Conservation (phyloP, 2,797 vertebrate species). For the Rhinella marina region DNA sequence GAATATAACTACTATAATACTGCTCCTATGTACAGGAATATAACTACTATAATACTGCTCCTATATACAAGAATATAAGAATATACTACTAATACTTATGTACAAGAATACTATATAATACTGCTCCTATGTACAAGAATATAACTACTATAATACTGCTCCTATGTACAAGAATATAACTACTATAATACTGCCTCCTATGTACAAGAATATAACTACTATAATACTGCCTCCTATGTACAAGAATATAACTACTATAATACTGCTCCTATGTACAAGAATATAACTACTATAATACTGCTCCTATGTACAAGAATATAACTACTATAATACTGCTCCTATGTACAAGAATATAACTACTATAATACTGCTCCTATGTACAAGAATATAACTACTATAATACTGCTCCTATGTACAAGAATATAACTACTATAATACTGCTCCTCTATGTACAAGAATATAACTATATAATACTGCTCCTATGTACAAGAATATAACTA, state of each 20-base stretch:
- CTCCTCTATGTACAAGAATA: background rate
- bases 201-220: background rate
- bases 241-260: background rate
- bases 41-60: background rate
- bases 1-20: background rate
- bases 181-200: background rate
- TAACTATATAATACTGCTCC: too few relatives aligned
- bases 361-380: background rate
- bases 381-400: conserved; percentile 11
- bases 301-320: conserved; percentile 1
- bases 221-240: background rate
- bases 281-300: background rate
- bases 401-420: background rate
- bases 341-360: background rate
- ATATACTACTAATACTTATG: background rate
- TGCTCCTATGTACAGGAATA: background rate
- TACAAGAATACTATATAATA: conserved; percentile 13
- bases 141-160: background rate
- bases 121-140: background rate
- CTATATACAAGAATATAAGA: background rate
- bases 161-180: background rate
- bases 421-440: background rate
- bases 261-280: background rate
- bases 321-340: background rate
- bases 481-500: too few relatives aligned